Conservation (phyloP, 2,113 vertebrate species). For the Microcebus murinus region DNA sequence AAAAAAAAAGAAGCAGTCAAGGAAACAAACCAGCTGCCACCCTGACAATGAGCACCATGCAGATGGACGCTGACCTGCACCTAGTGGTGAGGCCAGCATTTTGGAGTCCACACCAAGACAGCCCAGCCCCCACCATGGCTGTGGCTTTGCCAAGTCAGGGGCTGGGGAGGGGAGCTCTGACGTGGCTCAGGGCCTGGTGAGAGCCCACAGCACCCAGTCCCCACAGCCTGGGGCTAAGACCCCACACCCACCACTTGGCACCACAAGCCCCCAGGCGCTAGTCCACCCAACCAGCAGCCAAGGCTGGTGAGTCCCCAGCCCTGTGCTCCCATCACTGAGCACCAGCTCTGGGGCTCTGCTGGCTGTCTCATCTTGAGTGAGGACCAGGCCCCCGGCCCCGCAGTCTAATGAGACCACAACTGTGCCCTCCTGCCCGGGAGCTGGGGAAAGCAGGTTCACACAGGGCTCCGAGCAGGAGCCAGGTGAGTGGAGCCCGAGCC, state of each 20-base stretch:
- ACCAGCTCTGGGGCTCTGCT: background rate
- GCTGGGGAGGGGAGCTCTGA: background rate
- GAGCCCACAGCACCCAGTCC: accelerated
- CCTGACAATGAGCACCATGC: accelerated
- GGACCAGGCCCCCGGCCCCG: background rate
- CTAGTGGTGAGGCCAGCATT: background rate
- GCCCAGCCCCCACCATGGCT: background rate
- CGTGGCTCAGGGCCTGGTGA: background rate
- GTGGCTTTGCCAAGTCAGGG: background rate
- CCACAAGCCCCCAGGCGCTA: no score
- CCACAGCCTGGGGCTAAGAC: background rate
- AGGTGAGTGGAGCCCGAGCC: no score
- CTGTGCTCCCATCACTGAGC: no score
- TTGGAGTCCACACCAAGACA: background rate
- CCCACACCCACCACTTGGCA: no score
- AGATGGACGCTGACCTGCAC: background rate
- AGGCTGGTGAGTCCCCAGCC: background rate
- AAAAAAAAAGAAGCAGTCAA: no score
- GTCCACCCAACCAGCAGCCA: no score
- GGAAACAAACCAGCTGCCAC: background rate
- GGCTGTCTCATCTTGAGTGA: no score
- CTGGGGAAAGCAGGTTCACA: no score
- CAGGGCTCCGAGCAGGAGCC: no score
- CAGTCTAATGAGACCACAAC: no score
- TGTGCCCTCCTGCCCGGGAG: no score